phyloP scores from a whole-genome alignment of 2,888 invertebrate genomes.

The Xylota sylvarum region DNA sequence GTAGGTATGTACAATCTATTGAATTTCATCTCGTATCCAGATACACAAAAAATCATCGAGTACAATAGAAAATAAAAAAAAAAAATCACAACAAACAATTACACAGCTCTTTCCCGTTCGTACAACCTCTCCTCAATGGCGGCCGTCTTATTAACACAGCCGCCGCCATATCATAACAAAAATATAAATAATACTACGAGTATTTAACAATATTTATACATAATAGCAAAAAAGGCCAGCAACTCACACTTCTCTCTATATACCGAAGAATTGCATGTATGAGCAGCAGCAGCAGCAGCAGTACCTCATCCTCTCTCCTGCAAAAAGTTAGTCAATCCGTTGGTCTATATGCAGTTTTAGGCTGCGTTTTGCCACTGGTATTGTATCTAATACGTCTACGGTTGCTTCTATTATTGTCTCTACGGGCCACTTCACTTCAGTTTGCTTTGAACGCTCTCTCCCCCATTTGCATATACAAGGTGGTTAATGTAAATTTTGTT shows the following conservation, averaged over 20 bases:
- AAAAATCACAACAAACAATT: conserved; percentile 24
- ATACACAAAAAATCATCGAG: not conserved
- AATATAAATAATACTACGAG: conserved; percentile 53
- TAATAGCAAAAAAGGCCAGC: conserved; percentile 33
- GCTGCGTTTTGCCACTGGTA: conserved; percentile 44
- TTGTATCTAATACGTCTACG: conserved; percentile 26
- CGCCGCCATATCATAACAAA: conserved; percentile 40
- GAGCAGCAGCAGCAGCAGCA: conserved; percentile 49
- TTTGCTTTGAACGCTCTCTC: conserved; percentile 41
- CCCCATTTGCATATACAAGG: conserved; percentile 36
- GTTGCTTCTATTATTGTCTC: conserved; percentile 25
- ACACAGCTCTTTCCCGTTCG: conserved; percentile 14
- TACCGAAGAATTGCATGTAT: conserved; percentile 41
- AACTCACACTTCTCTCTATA: conserved; percentile 59
- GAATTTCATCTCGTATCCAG: not conserved
- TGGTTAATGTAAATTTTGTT: conserved; percentile 62
- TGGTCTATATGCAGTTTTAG: conserved; percentile 26
- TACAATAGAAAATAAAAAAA: not conserved
- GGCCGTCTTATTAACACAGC: not conserved
- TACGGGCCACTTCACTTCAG: conserved; percentile 36
- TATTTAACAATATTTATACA: conserved; percentile 43
- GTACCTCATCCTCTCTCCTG: conserved; percentile 42
- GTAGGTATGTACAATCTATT: conserved; percentile 10
- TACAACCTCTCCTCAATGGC: not conserved
- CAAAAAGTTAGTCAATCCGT: conserved; percentile 4